Percentiles rank a stretch among this genome's conserved stretches.
These are phyloP conservation scores for Caenorhabditis macrosperma DNA, from an alignment of 2,888 invertebrate species.

Conservation along the genomic window DNA sequence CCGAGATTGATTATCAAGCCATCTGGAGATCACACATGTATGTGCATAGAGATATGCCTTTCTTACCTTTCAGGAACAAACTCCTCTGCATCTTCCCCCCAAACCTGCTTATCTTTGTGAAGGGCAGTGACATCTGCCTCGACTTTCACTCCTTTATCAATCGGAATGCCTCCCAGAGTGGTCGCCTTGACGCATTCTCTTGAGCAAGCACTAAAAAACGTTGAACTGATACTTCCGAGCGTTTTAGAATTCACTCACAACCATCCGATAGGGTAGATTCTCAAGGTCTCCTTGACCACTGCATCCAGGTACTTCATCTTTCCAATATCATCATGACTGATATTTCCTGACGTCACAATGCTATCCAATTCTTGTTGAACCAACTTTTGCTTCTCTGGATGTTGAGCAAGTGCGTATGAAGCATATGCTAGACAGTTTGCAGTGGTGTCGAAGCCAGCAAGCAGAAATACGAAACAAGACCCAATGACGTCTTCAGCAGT, in stretches of 20 bases:
- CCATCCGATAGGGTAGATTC: slow-evolving; percentile 73
- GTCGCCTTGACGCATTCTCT: slow-evolving; percentile 68
- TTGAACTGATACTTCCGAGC: not conserved
- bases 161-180: slow-evolving; percentile 62
- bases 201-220: slow-evolving; percentile 67
- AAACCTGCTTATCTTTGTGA: slow-evolving; percentile 72
- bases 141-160: slow-evolving; percentile 72
- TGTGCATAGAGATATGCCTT: too few relatives aligned
- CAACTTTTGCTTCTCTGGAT: slow-evolving; percentile 59
- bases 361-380: slow-evolving; percentile 68
- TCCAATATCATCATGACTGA: slow-evolving; percentile 69
- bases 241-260: slow-evolving; percentile 60
- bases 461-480: slow-evolving; percentile 72
- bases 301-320: slow-evolving; percentile 72
- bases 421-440: slow-evolving; percentile 82
- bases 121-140: slow-evolving; percentile 72
- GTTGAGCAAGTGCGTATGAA: slow-evolving; percentile 81
- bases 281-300: slow-evolving; percentile 73
- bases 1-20: slow-evolving; percentile 33
- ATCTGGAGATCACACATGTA: slow-evolving; percentile 46
- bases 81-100: slow-evolving; percentile 75
- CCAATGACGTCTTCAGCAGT: slow-evolving; percentile 71
- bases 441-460: slow-evolving; percentile 82
- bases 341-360: slow-evolving; percentile 21
- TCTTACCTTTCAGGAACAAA: slow-evolving; percentile 74